Evolutionary conservation across 92 coral and sea anemone genomes (phyloP).

Genomic region (Scolanthus callimorphus): DNA sequence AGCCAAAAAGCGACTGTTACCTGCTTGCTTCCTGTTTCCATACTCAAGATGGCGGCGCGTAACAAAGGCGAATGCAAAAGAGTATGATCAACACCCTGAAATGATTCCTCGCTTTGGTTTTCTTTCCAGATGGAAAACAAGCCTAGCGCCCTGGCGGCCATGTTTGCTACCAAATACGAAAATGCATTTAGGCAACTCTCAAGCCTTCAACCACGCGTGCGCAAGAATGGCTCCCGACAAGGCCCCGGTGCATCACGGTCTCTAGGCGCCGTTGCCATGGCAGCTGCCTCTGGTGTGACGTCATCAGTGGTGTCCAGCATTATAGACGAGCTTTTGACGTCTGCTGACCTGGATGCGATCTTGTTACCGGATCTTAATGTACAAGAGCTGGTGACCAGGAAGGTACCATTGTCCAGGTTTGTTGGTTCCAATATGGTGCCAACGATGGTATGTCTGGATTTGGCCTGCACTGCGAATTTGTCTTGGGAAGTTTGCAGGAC

Average conservation of each 20-base stretch:
- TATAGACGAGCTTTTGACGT: constrained; percentile 75
- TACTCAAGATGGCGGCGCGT: too few species aligned
- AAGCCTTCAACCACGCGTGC: constrained; percentile 62
- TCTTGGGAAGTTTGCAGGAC: constrained; percentile 65
- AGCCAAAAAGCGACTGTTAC: too few species aligned
- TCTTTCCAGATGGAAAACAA: constrained; percentile 57
- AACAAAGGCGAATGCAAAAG: too few species aligned
- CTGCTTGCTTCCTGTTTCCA: too few species aligned
- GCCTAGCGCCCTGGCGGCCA: constrained; percentile 81
- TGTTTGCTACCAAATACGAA: constrained; percentile 88
- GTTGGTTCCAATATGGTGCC: constrained; percentile 73
- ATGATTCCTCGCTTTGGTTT: too few species aligned
- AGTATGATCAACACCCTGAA: too few species aligned
- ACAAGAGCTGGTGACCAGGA: constrained; percentile 52
- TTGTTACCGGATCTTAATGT: constrained; percentile 33
- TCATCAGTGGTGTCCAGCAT: constrained; percentile 55
- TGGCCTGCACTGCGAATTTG: constrained; percentile 74
- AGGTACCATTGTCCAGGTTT: constrained; percentile 47
- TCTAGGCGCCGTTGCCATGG: constrained; percentile 95
- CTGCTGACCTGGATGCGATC: constrained; percentile 45
- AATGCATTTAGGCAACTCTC: constrained; percentile 60
- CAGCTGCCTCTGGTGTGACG: constrained; percentile 94
- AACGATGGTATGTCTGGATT: constrained; percentile 80
- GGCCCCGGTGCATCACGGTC: constrained; percentile 34
- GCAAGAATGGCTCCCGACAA: constrained; percentile 17